phyloP scores from a whole-genome alignment of 1,140 invertebrate species.

The Drosophila bipectinata region DNA sequence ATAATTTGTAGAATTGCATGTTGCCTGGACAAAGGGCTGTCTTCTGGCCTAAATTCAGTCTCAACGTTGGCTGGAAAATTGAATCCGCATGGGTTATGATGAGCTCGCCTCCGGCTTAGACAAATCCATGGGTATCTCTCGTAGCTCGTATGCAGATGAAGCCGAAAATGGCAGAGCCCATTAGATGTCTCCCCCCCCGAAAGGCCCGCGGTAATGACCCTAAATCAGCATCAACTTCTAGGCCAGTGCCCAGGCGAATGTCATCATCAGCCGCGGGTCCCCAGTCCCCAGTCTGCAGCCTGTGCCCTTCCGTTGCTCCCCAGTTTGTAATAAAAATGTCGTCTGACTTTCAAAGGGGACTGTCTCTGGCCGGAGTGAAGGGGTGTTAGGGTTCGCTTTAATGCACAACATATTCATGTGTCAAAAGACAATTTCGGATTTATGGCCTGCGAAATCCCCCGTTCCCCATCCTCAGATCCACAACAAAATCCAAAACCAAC shows the following conservation, averaged over 20 bases:
- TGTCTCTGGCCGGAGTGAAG: background rate
- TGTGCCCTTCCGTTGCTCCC: slow-evolving; percentile 2
- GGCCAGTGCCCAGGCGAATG: slow-evolving; percentile 65
- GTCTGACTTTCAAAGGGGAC: slow-evolving; percentile 39
- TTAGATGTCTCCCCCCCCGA: slow-evolving; percentile 38
- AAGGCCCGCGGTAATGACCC: slow-evolving; percentile 26
- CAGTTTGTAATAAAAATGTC: slow-evolving; percentile 70
- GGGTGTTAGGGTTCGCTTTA: slow-evolving; percentile 50
- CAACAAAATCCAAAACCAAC: slow-evolving; percentile 9
- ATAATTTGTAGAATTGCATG: slow-evolving; percentile 51
- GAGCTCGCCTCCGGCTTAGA: slow-evolving; percentile 44
- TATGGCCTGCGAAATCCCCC: slow-evolving; percentile 74
- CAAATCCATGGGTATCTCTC: slow-evolving; percentile 5
- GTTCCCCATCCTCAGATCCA: slow-evolving; percentile 6
- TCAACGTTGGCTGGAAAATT: slow-evolving; percentile 53
- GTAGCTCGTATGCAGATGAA: slow-evolving; percentile 23
- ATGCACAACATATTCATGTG: slow-evolving; percentile 83
- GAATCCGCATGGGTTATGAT: slow-evolving; percentile 61
- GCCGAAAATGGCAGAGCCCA: slow-evolving; percentile 27
- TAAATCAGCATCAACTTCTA: slow-evolving; percentile 68
- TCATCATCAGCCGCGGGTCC: slow-evolving; percentile 69
- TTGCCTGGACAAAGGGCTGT: slow-evolving; percentile 28
- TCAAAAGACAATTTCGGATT: slow-evolving; percentile 83
- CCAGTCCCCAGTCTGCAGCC: slow-evolving; percentile 2
- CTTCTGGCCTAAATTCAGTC: background rate